Conservation (phyloP, 2,113 vertebrate genomes). For the Rhinoderma darwinii region DNA sequence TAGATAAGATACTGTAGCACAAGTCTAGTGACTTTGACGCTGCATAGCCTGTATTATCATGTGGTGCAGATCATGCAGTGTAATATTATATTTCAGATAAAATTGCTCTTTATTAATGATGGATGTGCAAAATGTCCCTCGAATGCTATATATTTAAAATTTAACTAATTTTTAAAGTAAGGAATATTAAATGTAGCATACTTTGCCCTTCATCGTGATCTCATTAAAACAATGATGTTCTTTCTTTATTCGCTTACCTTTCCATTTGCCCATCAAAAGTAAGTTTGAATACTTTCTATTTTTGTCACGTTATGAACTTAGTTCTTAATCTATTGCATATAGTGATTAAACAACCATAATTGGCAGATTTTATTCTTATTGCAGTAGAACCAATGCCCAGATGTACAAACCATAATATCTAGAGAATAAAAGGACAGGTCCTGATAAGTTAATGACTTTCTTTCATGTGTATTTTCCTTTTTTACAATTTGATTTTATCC, state of each 20-base stretch:
- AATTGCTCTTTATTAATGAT: background rate
- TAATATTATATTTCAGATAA: background rate
- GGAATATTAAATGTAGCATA: background rate
- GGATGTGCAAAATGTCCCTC: background rate
- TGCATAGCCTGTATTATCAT: background rate
- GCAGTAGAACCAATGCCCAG: slow-evolving; percentile 4
- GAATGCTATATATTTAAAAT: background rate
- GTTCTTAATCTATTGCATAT: background rate
- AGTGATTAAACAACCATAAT: slow-evolving; percentile 39
- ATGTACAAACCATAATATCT: slow-evolving; percentile 18
- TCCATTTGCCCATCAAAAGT: background rate
- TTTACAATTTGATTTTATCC: slow-evolving; percentile 26
- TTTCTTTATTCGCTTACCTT: background rate
- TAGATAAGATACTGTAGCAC: background rate
- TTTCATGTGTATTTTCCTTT: slow-evolving; percentile 32
- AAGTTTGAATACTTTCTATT: slow-evolving; percentile 12
- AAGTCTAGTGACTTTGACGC: background rate
- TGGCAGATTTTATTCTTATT: background rate
- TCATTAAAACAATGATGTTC: slow-evolving; percentile 18
- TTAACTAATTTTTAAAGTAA: background rate
- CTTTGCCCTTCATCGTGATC: background rate
- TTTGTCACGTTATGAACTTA: background rate
- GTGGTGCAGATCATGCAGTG: background rate
- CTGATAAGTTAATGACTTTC: slow-evolving; percentile 50
- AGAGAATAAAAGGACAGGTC: slow-evolving; percentile 46